Conservation (phyloP, 2,797 vertebrate genomes). For the Crotalus adamanteus region DNA sequence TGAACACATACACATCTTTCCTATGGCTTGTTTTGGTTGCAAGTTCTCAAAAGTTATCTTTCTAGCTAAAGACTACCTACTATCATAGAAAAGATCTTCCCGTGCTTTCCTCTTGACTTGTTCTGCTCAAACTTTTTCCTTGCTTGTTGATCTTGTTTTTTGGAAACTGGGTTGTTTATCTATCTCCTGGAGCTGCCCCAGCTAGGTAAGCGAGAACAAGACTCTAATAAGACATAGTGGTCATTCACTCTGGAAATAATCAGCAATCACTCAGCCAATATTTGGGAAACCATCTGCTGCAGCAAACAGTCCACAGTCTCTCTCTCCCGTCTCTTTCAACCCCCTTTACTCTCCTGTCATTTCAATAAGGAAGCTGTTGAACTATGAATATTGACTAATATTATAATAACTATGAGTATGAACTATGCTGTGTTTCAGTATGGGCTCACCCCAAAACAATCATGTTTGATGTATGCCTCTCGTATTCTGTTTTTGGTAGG, state of each 20-base stretch:
- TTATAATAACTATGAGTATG: not conserved
- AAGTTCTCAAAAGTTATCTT: not conserved
- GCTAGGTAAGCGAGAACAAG: not conserved
- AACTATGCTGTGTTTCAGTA: not conserved
- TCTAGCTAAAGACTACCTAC: not conserved
- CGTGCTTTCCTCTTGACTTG: not conserved
- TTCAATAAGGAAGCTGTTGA: not conserved
- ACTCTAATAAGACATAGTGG: not conserved
- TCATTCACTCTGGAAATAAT: not conserved
- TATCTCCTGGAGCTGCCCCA: not conserved
- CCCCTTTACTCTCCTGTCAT: not conserved
- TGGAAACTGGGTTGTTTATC: not conserved
- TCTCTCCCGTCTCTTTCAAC: not conserved
- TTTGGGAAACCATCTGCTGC: not conserved
- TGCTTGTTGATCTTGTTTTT: not conserved
- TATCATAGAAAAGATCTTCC: not conserved
- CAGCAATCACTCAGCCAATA: not conserved
- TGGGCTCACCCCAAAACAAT: not conserved
- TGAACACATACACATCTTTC: not conserved
- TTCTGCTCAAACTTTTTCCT: not conserved
- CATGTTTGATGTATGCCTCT: not conserved
- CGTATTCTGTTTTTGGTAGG: not conserved
- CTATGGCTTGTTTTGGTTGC: too few species aligned
- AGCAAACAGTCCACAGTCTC: not conserved
- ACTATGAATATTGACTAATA: not conserved